Evolutionary conservation across 2,113 vertebrate genomes (phyloP).

Genomic region (Desmodus rotundus): DNA sequence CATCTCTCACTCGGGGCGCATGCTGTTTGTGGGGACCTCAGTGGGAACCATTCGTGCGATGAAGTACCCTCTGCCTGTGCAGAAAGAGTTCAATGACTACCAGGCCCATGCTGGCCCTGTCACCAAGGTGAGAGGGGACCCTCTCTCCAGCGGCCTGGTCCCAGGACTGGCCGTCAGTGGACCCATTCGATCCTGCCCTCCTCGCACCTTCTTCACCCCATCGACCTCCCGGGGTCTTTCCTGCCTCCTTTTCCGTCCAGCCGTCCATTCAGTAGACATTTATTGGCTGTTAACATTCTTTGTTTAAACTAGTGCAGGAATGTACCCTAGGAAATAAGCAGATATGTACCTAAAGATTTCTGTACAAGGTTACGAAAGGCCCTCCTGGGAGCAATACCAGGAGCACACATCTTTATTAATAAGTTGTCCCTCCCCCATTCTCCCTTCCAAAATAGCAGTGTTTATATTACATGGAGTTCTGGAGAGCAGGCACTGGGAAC

Average conservation of each 20-base stretch:
- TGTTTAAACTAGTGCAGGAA: not conserved
- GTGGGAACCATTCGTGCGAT: constrained; percentile 88
- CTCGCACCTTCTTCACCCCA: not conserved
- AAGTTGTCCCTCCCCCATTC: not conserved
- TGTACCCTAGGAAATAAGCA: not conserved
- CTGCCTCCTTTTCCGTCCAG: not conserved
- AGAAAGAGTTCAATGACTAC: constrained; percentile 88
- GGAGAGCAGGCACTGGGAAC: not conserved
- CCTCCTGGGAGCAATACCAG: not conserved
- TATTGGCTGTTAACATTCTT: not conserved
- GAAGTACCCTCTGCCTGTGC: constrained; percentile 88
- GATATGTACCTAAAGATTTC: not conserved
- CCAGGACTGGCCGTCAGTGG: not conserved
- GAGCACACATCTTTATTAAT: not conserved
- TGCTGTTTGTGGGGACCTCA: constrained; percentile 91
- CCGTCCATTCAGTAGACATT: not conserved
- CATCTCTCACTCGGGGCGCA: constrained; percentile 86
- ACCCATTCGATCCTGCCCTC: not conserved
- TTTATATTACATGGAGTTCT: not conserved
- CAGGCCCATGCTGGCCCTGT: constrained; percentile 91
- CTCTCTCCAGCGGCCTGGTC: not conserved
- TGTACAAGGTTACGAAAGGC: not conserved
- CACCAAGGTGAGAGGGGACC: constrained; percentile 85
- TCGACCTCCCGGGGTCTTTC: not conserved
- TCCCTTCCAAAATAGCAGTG: not conserved